Conservation (phyloP, 2,113 vertebrate species). For the Chaenogobius annularis region DNA sequence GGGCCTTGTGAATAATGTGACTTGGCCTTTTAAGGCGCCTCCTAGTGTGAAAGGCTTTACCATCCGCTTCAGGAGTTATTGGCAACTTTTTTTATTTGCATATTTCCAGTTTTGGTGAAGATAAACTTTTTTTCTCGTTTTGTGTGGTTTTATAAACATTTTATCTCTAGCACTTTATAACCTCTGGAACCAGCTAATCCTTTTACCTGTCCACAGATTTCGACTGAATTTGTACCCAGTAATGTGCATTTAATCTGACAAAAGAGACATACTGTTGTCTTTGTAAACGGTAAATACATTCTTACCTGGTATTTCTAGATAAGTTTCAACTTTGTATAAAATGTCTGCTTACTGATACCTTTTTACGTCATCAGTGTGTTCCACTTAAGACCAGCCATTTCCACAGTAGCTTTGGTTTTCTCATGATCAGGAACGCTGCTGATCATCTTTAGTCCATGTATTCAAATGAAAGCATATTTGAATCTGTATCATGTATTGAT, state of each 20-base stretch:
- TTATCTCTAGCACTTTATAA: constrained; percentile 85
- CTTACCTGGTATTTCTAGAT: constrained; percentile 40
- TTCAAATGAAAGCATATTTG: constrained; percentile 71
- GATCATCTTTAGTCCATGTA: constrained; percentile 36
- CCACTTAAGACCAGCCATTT: constrained; percentile 63
- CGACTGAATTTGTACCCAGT: constrained; percentile 59
- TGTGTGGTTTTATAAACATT: constrained; percentile 77
- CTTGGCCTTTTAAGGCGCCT: constrained; percentile 38
- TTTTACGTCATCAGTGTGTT: constrained; percentile 60
- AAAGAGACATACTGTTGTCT: constrained; percentile 35
- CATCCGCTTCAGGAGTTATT: constrained; percentile 27
- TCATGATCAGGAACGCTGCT: constrained; percentile 36
- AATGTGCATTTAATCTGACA: constrained; percentile 36
- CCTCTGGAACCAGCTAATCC: constrained; percentile 74
- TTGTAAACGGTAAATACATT: constrained; percentile 52
- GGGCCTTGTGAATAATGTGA: constrained; percentile 53
- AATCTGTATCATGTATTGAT: constrained; percentile 82
- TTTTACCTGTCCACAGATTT: constrained; percentile 65
- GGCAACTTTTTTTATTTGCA: constrained; percentile 43
- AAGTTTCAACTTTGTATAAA: constrained; percentile 63
- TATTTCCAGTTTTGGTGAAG: constrained; percentile 52
- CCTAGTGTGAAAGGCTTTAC: constrained; percentile 45
- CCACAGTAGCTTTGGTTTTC: constrained; percentile 49
- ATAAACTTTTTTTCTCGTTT: constrained; percentile 55
- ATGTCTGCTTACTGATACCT: constrained; percentile 54